Conservation (phyloP, 2,797 vertebrate species). For the Sebastiscus tertius region DNA sequence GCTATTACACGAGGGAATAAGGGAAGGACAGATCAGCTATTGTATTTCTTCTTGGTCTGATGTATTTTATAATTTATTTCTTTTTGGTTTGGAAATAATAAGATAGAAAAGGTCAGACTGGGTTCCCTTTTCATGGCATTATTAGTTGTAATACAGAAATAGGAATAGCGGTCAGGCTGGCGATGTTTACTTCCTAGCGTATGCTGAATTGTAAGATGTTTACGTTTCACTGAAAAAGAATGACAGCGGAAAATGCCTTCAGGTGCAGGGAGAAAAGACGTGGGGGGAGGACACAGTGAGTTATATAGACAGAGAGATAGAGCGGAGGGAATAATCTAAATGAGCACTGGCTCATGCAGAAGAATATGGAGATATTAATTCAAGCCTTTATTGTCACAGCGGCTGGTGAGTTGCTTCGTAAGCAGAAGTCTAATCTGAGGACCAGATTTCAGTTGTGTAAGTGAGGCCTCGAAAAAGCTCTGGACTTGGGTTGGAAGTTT, state of each 20-base stretch:
- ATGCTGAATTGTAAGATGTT: conserved; percentile 28
- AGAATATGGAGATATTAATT: conserved; percentile 52
- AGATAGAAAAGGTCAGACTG: not conserved
- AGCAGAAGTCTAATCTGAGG: conserved; percentile 81
- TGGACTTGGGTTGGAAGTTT: conserved; percentile 51
- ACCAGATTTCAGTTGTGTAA: conserved; percentile 87
- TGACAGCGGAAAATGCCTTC: conserved; percentile 48
- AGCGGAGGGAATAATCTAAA: conserved; percentile 31
- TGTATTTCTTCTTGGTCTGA: not conserved
- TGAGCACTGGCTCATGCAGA: conserved; percentile 36
- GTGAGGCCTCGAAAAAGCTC: conserved; percentile 43
- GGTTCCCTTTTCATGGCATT: not conserved
- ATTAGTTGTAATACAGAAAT: not conserved
- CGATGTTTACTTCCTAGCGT: not conserved
- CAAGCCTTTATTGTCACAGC: conserved; percentile 74
- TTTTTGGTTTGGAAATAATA: not conserved
- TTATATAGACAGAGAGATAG: conserved; percentile 19
- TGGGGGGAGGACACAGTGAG: conserved; percentile 29
- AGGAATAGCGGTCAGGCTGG: not conserved
- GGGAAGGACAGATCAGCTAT: conserved; percentile 3
- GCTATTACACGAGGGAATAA: not conserved
- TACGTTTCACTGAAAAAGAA: conserved; percentile 29
- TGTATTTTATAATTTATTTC: not conserved
- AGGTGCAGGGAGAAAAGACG: conserved; percentile 48
- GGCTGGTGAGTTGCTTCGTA: conserved; percentile 81